Conservation (phyloP, 2,113 vertebrate genomes). For the Phaetusa simplex region DNA sequence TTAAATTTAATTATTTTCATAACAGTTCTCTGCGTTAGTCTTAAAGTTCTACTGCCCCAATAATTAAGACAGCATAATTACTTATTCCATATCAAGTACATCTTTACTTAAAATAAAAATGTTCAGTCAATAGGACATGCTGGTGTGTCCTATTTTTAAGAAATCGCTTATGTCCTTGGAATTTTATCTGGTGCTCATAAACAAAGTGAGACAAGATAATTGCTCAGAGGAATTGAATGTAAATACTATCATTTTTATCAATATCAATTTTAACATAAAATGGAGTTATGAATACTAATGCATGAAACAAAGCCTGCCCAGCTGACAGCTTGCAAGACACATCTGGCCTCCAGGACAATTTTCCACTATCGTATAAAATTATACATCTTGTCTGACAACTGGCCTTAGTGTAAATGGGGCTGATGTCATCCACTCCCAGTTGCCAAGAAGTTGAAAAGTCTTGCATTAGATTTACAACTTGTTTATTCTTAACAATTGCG, state of each 20-base stretch:
- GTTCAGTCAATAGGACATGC: not conserved
- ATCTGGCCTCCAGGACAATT: not conserved
- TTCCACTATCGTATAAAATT: not conserved
- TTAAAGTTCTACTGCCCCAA: not conserved
- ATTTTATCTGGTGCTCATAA: not conserved
- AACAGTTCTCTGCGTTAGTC: not conserved
- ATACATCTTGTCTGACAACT: not conserved
- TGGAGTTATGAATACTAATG: not conserved
- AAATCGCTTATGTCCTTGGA: rapidly evolving
- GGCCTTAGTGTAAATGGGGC: not conserved
- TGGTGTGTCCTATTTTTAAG: not conserved
- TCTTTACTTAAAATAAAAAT: not conserved
- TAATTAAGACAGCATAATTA: not conserved
- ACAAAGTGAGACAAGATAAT: not conserved
- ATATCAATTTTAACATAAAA: not conserved
- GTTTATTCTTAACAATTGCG: not conserved
- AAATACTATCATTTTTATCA: not conserved
- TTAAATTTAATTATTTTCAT: not conserved
- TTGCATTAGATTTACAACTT: constrained; percentile 15
- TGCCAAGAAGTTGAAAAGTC: constrained; percentile 18
- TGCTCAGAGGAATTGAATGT: not conserved
- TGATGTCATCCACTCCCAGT: not conserved
- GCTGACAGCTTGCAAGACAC: not conserved
- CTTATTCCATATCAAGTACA: not conserved
- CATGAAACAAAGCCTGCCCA: not conserved